Conservation (phyloP, 1,140 invertebrate genomes). For the Aphis gossypii region DNA sequence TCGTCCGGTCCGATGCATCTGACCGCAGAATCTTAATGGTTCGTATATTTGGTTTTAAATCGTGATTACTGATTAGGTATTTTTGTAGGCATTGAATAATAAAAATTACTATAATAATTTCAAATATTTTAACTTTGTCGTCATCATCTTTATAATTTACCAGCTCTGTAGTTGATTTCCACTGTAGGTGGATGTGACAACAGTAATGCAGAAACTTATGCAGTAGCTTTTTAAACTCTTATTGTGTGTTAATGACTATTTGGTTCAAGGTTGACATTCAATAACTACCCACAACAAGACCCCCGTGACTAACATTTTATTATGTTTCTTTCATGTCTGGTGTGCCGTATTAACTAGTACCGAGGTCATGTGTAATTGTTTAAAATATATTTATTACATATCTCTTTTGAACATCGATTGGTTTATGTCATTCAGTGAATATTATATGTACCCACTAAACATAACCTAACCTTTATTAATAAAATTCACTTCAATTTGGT, state of each 20-base stretch:
- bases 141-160: background rate
- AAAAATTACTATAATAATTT: background rate
- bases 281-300: constrained; percentile 7
- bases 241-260: background rate
- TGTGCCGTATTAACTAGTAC: background rate
- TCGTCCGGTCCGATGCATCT: background rate
- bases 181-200: background rate
- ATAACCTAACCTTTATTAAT: background rate
- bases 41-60: constrained; percentile 15
- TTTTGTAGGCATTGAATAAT: background rate
- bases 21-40: background rate
- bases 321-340: constrained; percentile 11
- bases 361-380: constrained; percentile 33
- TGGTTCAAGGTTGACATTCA: constrained; percentile 37
- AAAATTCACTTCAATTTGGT: background rate
- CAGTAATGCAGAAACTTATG: background rate
- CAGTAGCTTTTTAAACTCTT: background rate
- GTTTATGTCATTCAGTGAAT: background rate
- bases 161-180: background rate
- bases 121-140: background rate
- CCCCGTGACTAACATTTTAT: constrained; percentile 38
- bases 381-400: background rate
- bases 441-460: background rate
- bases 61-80: background rate
- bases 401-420: background rate